Evolutionary conservation across 1,140 invertebrate genomes (phyloP).

Genomic region (Lepidurus apus): DNA sequence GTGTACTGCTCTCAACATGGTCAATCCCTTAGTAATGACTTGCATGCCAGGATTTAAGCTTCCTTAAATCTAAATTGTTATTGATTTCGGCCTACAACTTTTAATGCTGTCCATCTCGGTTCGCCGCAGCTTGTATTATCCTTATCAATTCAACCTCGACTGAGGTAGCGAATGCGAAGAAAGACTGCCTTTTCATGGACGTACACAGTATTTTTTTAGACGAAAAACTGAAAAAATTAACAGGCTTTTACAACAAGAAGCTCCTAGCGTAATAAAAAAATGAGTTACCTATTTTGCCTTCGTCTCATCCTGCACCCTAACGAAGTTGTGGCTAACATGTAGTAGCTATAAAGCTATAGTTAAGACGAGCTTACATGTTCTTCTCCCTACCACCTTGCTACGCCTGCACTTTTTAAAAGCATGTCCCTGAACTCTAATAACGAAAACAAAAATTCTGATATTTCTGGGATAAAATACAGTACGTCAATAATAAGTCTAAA

Average conservation of each 20-base stretch:
- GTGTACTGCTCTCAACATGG: background rate
- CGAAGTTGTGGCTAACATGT: background rate
- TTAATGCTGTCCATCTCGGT: background rate
- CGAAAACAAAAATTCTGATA: background rate
- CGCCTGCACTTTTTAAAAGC: background rate
- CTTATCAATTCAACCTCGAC: background rate
- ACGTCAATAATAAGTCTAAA: background rate
- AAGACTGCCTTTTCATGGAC: too few species aligned
- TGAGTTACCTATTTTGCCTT: background rate
- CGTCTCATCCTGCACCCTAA: background rate
- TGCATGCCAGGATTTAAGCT: background rate
- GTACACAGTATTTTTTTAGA: too few species aligned
- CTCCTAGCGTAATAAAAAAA: background rate
- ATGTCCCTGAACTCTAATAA: background rate
- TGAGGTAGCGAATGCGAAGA: background rate
- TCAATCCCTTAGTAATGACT: background rate
- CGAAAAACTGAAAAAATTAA: too few species aligned
- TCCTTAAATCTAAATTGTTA: slow-evolving; percentile 3
- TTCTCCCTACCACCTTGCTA: background rate
- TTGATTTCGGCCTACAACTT: background rate
- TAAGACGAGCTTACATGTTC: slow-evolving; percentile 15
- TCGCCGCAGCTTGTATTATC: background rate
- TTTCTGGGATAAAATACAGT: background rate
- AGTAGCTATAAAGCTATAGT: slow-evolving; percentile 2
- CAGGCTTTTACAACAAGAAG: too few species aligned